Evolutionary conservation across 2,797 vertebrate species (phyloP).

Genomic region (Tragopan temminckii): DNA sequence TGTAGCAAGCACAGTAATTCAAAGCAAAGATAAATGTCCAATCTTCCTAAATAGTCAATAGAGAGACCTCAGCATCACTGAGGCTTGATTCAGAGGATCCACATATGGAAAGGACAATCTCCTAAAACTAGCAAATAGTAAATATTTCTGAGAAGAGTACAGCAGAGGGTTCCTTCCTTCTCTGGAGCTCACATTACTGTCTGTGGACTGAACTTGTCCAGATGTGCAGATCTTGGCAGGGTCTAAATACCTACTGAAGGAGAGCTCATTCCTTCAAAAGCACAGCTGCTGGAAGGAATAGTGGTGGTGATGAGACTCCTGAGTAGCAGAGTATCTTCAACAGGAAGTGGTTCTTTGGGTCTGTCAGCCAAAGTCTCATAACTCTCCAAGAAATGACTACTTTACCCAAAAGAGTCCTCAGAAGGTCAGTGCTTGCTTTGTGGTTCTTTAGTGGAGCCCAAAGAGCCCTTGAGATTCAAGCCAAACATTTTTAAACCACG

Average conservation of each 20-base stretch:
- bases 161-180: neutral
- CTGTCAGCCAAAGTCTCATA: neutral
- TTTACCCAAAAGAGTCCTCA: neutral
- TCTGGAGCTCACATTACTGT: neutral
- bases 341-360: neutral
- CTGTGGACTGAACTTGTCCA: neutral
- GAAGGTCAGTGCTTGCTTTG: slow-evolving; percentile 15
- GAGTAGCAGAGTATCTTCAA: neutral
- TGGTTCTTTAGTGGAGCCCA: neutral
- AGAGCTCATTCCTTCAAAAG: neutral
- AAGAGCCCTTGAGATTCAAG: neutral
- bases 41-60: neutral
- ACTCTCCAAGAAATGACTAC: neutral
- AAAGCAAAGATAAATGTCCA: neutral
- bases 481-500: neutral
- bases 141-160: neutral
- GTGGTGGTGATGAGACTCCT: neutral
- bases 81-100: neutral
- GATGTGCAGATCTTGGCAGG: neutral
- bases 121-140: neutral
- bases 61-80: neutral
- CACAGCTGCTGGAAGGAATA: neutral
- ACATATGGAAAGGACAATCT: neutral
- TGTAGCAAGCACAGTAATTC: neutral
- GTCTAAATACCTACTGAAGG: neutral